Evolutionary conservation across 2,888 invertebrate species (phyloP).

Genomic region (Cetonia aurata): DNA sequence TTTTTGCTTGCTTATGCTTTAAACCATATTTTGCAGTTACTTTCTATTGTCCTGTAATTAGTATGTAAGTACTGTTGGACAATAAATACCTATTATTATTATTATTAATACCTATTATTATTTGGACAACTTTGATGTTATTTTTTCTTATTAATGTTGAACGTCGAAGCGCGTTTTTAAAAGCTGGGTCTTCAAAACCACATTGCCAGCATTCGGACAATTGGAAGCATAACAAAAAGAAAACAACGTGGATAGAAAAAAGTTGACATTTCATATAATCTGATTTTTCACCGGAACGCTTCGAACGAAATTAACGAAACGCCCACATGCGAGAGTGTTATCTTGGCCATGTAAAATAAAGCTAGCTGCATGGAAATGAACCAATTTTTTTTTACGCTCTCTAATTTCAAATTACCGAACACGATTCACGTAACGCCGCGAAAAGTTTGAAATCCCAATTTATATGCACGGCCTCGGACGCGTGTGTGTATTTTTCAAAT

Average conservation of each 20-base stretch:
- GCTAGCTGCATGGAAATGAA: background rate
- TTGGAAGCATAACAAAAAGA: no score
- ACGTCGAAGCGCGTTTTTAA: no score
- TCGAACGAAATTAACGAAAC: constrained; percentile 6
- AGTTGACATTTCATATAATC: no score
- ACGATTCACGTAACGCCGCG: background rate
- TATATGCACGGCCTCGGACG: background rate
- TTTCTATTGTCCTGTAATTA: no score
- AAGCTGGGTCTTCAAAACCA: background rate
- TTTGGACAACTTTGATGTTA: no score
- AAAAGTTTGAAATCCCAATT: constrained; percentile 4
- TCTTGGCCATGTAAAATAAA: constrained; percentile 13
- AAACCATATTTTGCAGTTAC: no score
- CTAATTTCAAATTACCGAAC: constrained; percentile 11
- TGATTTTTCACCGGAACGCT: background rate
- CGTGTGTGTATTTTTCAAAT: background rate
- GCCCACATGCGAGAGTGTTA: background rate
- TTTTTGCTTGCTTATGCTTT: no score
- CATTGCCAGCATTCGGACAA: background rate
- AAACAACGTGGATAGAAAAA: no score
- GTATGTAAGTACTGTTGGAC: no score
- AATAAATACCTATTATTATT: no score
- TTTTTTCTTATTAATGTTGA: no score
- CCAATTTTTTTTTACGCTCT: background rate
- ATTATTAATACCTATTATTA: no score